Conservation (phyloP, 2,888 invertebrate genomes). For the Actias luna region DNA sequence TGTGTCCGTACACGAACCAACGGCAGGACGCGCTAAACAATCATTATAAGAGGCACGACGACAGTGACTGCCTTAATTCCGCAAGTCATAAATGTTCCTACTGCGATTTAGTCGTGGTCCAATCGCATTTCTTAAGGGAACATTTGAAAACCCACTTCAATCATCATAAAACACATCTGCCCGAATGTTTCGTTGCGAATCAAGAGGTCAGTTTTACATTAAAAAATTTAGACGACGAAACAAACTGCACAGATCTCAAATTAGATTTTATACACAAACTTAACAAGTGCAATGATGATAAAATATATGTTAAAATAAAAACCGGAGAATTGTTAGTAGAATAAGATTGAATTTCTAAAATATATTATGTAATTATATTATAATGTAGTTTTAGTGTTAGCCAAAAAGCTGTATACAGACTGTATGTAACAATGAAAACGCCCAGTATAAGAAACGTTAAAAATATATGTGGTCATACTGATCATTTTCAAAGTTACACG, state of each 20-base stretch:
- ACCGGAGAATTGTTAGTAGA: slow-evolving; percentile 66
- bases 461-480: no score
- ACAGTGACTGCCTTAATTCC: slow-evolving; percentile 80
- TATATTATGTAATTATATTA: slow-evolving; percentile 29
- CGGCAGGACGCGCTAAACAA: slow-evolving; percentile 87
- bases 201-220: slow-evolving; percentile 82
- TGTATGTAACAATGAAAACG: no score
- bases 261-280: slow-evolving; percentile 54
- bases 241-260: slow-evolving; percentile 62
- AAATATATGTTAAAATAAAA: slow-evolving; percentile 67
- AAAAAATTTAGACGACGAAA: slow-evolving; percentile 69
- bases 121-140: slow-evolving; percentile 88
- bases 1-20: slow-evolving; percentile 90
- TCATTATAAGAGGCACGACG: slow-evolving; percentile 88
- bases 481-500: no score
- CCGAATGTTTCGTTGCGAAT: slow-evolving; percentile 84
- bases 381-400: slow-evolving; percentile 44
- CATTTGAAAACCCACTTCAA: slow-evolving; percentile 90
- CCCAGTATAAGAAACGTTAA: no score
- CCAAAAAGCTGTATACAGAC: slow-evolving; percentile 40
- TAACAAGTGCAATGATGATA: slow-evolving; percentile 54
- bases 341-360: slow-evolving; percentile 20
- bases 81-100: slow-evolving; percentile 87
- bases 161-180: slow-evolving; percentile 76
- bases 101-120: slow-evolving; percentile 91